A percentile compares a stretch with the other conserved stretches of the same genome.
Conservation (phyloP, 23 tunicate genomes). For the Aplidium turbinatum region DNA sequence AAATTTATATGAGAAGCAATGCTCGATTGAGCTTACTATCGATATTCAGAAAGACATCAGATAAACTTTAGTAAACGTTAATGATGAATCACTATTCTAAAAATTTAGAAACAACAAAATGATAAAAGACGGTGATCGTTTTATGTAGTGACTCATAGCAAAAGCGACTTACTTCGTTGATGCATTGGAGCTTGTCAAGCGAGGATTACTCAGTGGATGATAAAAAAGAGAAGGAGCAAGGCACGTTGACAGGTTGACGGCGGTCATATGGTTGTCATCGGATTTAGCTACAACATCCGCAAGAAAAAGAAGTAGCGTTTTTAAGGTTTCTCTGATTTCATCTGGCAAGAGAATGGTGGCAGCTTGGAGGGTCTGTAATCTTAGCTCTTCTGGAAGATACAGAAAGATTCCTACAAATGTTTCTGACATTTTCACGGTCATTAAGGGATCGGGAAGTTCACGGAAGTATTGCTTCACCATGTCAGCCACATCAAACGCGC, state of each 20-base stretch:
- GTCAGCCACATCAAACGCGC: slow-evolving; percentile 87
- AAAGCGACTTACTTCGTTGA: slow-evolving; percentile 84
- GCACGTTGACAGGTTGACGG: slow-evolving; percentile 80
- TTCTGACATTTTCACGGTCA: slow-evolving; percentile 85
- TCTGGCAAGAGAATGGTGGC: slow-evolving; percentile 85
- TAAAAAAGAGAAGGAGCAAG: slow-evolving; percentile 87
- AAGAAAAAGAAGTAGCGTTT: slow-evolving; percentile 75
- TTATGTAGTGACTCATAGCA: no score
- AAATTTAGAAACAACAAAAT: no score
- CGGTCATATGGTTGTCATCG: slow-evolving; percentile 79
- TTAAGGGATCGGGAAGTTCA: slow-evolving; percentile 85
- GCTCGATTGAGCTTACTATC: no score
- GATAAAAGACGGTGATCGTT: no score
- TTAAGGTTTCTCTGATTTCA: slow-evolving; percentile 76
- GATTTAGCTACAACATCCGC: slow-evolving; percentile 65
- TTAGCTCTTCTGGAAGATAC: slow-evolving; percentile 56
- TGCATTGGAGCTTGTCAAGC: slow-evolving; percentile 24
- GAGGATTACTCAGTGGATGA: slow-evolving; percentile 37
- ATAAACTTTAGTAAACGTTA: no score
- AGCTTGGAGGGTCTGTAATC: slow-evolving; percentile 70
- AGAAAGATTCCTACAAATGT: slow-evolving; percentile 83
- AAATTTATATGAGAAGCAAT: no score
- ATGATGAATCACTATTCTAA: no score
- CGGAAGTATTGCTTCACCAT: slow-evolving; percentile 91
- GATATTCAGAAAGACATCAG: no score